Conservation (phyloP, 2,888 invertebrate species). For the Euproctis similis region DNA sequence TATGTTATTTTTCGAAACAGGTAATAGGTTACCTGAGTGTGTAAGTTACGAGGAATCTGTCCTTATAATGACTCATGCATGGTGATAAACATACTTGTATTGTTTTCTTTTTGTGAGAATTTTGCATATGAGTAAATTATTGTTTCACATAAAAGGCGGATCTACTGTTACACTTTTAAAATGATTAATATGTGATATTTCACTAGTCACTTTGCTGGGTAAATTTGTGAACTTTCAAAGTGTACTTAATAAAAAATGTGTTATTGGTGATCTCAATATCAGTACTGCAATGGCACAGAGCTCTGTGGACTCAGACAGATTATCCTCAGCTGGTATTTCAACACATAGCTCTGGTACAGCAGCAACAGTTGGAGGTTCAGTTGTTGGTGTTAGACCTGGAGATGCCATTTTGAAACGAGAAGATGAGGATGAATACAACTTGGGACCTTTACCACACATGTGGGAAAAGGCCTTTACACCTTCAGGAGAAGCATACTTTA, state of each 20-base stretch:
- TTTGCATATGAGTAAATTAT: conserved; percentile 54
- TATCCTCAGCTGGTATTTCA: conserved; percentile 67
- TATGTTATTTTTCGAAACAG: conserved; percentile 38
- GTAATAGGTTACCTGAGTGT: conserved; percentile 41
- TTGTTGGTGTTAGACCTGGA: conserved; percentile 61
- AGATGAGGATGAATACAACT: conserved; percentile 82
- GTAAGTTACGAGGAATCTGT: conserved; percentile 41
- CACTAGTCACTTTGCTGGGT: too few relatives aligned
- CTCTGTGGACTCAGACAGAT: conserved; percentile 66
- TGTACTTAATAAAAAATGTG: conserved; percentile 9
- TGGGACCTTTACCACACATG: conserved; percentile 94
- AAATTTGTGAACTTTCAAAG: too few relatives aligned
- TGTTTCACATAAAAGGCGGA: too few relatives aligned
- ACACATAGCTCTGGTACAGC: conserved; percentile 69
- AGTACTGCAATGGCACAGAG: conserved; percentile 54
- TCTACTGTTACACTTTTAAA: too few relatives aligned
- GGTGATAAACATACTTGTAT: conserved; percentile 49
- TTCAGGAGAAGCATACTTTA: conserved; percentile 97
- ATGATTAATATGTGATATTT: too few relatives aligned
- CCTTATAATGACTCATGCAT: conserved; percentile 68
- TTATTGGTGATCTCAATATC: conserved; percentile 13
- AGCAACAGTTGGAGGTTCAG: conserved; percentile 64
- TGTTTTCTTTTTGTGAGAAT: conserved; percentile 67
- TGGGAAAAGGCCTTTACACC: conserved; percentile 99
- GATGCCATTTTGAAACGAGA: conserved; percentile 61